Percentiles rank a stretch among this genome's conserved stretches.
phyloP scores from a whole-genome alignment of 2,888 invertebrate genomes.

The Malthinus seriepunctatus region DNA sequence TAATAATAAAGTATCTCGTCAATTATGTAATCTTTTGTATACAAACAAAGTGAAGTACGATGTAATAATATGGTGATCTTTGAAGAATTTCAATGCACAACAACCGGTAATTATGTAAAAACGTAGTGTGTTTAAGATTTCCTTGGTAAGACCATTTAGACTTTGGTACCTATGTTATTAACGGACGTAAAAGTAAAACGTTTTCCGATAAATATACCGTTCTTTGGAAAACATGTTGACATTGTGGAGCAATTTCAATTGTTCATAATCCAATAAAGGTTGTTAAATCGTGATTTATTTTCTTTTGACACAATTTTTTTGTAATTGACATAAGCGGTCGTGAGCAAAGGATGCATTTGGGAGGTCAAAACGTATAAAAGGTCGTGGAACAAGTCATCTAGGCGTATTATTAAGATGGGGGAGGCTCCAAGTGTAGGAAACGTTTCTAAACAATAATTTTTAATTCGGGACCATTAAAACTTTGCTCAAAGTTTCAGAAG shows the following conservation, averaged over 20 bases:
- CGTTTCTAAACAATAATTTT: no score
- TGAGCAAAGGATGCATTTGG: no score
- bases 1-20: constrained; percentile 6
- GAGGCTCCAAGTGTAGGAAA: no score
- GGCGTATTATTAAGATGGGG: no score
- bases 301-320: no score
- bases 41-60: constrained; percentile 13
- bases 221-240: constrained; percentile 17
- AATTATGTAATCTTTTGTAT: constrained; percentile 8
- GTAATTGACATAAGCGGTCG: no score
- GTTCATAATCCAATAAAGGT: constrained; percentile 18
- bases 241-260: constrained; percentile 25
- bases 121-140: constrained; percentile 8
- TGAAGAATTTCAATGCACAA: constrained; percentile 7
- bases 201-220: constrained; percentile 6
- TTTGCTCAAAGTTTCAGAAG: no score
- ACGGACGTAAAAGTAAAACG: neutral
- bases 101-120: constrained; percentile 14
- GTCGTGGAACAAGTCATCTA: no score
- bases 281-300: constrained; percentile 29
- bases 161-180: constrained; percentile 10
- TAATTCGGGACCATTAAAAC: no score
- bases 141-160: constrained; percentile 9
- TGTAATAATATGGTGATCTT: constrained; percentile 12
- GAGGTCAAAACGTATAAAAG: no score